Evolutionary conservation across 2,797 vertebrate species (phyloP), one percentile per base, ranked within the genome.

Genomic region (Spheniscus humboldti): DNA sequence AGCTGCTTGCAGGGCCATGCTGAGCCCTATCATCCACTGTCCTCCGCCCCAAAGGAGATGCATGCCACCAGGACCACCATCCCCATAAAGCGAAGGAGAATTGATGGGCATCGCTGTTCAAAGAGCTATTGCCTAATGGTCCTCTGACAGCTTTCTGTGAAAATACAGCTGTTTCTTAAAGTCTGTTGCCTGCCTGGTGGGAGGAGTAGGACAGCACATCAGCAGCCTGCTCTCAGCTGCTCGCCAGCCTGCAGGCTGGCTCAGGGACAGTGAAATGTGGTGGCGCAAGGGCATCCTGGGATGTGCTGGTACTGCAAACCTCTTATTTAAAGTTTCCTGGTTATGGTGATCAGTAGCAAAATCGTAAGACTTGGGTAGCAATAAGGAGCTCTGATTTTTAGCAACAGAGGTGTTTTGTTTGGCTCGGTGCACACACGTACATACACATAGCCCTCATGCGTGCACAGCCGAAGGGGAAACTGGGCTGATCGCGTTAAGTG

Each of bases 401-500:
- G 50, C 13, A 50, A 3, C 13, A 43, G 62, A 78, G n/a, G 33
- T 17, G 16, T 48, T 86, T 68, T 24, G 24, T 63, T 75, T 50
- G 66, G 33, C 60, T 88, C 1, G 1, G 25, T n/a, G 48, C n/a
- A 6, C 25, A 9, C 6, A 1, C 3, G 1, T 11, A 18, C 6
- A 1, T 25, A 43, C 41, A 31, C 41, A 6, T 2, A 12, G 55
- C 47, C 55, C 53, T 75, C 25, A 7, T 0, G 0, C 0, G 0
- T 13, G 35, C 67, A 69, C 19, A 28, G 67, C 53, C 79, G 35
- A 41, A 55, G 71, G 24, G 41, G 64, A 72, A 92, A 39, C 30
- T 1, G 1, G 0, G 0, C 63, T 55, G 68, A 50, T n/a, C 0
- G 0, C 81, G 50, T 64, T 45, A 55, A 76, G 83, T 0, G 12